phyloP scores from a whole-genome alignment of 1,140 invertebrate species.

The Penaeus vannamei region DNA sequence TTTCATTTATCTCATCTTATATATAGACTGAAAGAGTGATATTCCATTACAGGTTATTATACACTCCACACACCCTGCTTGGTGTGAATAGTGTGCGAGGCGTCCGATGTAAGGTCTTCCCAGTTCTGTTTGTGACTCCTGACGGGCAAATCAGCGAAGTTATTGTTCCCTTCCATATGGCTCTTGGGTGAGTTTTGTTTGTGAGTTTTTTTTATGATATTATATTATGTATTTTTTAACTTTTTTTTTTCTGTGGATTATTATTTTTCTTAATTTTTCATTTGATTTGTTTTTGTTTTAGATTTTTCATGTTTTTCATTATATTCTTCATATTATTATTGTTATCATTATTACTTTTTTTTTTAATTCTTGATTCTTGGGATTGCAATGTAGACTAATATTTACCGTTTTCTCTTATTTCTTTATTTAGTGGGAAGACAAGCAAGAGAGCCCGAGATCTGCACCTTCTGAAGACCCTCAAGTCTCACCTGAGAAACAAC shows the following conservation, averaged over 20 bases:
- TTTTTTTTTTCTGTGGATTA: no score
- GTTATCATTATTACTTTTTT: no score
- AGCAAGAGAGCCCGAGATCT: constrained; percentile 88
- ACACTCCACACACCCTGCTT: constrained; percentile 85
- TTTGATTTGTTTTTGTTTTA: no score
- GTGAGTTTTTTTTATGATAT: neutral
- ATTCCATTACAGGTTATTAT: constrained; percentile 76
- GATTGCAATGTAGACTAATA: neutral
- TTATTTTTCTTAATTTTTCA: no score
- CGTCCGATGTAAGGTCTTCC: constrained; percentile 73
- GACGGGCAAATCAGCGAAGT: constrained; percentile 86
- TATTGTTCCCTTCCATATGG: constrained; percentile 90
- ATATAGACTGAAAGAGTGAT: neutral
- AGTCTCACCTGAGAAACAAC: constrained; percentile 65
- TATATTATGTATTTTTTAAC: neutral
- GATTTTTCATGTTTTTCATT: no score
- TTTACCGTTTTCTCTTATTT: constrained; percentile 22
- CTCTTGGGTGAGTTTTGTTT: constrained; percentile 75
- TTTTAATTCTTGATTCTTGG: no score
- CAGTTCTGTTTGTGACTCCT: constrained; percentile 84
- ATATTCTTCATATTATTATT: no score
- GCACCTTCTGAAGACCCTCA: constrained; percentile 83
- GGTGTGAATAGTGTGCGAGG: constrained; percentile 77
- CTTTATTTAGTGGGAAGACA: constrained; percentile 81
- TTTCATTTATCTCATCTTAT: neutral